Evolutionary conservation across 92 coral and sea anemone genomes (phyloP), one percentile per base, ranked within the genome.

Genomic region (Paragorgia papillata): DNA sequence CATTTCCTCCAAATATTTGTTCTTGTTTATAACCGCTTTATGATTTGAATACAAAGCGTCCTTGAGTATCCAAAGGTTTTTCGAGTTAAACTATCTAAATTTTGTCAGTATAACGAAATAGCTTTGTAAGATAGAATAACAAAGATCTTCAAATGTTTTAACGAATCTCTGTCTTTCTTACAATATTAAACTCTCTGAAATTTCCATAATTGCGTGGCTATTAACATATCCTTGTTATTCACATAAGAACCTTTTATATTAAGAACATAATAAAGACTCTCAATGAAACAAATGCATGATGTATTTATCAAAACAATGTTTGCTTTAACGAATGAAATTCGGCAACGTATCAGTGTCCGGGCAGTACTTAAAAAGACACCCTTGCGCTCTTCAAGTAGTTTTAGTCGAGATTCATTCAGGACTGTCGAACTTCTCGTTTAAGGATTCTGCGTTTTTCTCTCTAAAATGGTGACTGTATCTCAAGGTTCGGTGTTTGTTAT

Each of bases 301-400:
- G 33, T 29, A 2, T 3, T 67, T 12, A 26, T 46, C 15, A 44
- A 32, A 24, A 46, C 7, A 39, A 20, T 29, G 13, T 39, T 26
- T 30, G 0, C n/a, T 13, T 48, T 68, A 68, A 26, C 75, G 75
- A 68, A 68, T 68, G 25, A 68, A 68, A 68, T 20, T 34, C 41
- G 0, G 48, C 59, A 46, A 68, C 75, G 75, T 68, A 59, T 68
- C 15, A 18, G 18, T 17, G 6, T 39, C 24, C 8, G 21, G 9
- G 18, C 12, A 34, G 17, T 58, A 26, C 28, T 68, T 26, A 68
- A 25, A n/a, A 29, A 32, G 10, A 68, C 25, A 68, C 25, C 2
- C 54, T 44, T 1, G 35, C 12, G 55, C 12, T 22, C 48, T 27
- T 21, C 9, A 68, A 49, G 12, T 44, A 54, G 26, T 34, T 44